These are phyloP conservation scores for Achatina immaculata DNA, from an alignment of 1,140 invertebrate species.

Conservation along the genomic window DNA sequence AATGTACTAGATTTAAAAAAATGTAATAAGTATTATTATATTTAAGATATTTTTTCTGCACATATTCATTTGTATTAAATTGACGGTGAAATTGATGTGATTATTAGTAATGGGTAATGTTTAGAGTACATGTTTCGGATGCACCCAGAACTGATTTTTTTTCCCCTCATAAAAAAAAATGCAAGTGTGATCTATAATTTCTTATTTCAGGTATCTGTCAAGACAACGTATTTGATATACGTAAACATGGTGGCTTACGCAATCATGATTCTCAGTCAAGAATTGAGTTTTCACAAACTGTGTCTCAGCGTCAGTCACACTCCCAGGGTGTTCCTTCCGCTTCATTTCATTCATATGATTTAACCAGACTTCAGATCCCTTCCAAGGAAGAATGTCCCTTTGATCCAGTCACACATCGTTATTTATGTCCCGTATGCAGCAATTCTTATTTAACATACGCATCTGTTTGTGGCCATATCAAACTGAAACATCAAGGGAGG, in stretches of 20 bases:
- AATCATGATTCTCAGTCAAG: constrained; percentile 6
- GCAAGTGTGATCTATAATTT: constrained; percentile 24
- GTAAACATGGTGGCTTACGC: constrained; percentile 6
- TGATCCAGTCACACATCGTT: constrained; percentile 8
- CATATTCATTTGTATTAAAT: no score
- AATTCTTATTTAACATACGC: constrained; percentile 6
- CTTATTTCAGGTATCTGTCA: constrained; percentile 23
- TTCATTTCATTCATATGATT: not conserved
- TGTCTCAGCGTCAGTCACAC: not conserved
- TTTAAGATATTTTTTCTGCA: no score
- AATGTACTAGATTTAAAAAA: no score
- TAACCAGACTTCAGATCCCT: not conserved
- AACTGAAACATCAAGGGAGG: constrained; percentile 8
- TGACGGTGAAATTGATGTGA: no score
- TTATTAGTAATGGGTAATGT: no score
- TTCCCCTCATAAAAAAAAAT: no score
- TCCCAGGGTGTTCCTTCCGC: not conserved
- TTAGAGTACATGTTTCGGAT: no score
- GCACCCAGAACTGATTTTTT: no score
- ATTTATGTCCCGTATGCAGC: constrained; percentile 15
- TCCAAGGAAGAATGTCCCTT: constrained; percentile 18
- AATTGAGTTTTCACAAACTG: not conserved
- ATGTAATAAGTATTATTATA: no score
- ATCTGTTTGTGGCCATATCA: constrained; percentile 8
- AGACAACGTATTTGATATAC: constrained; percentile 9